A percentile compares a stretch with the other conserved stretches of the same genome.
Conservation (phyloP, 2,888 invertebrate genomes). For the Thera britannica region DNA sequence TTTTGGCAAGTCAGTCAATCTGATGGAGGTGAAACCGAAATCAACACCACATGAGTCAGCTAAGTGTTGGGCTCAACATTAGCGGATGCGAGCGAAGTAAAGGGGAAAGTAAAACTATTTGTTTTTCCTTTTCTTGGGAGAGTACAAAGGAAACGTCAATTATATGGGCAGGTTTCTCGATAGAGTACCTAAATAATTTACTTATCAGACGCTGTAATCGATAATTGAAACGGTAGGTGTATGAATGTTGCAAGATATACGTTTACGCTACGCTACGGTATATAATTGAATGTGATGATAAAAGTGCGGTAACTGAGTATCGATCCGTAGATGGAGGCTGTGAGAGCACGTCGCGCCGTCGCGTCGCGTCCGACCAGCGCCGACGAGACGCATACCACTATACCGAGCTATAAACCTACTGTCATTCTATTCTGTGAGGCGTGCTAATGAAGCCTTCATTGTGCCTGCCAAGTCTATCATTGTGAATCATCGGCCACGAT, state of each 20-base stretch:
- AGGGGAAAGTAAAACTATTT: slow-evolving; percentile 83
- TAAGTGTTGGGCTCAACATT: slow-evolving; percentile 73
- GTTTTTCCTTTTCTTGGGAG: slow-evolving; percentile 71
- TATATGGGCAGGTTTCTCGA: slow-evolving; percentile 14
- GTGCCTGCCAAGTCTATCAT: slow-evolving; percentile 24
- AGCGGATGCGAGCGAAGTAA: slow-evolving; percentile 74
- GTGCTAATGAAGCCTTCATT: slow-evolving; percentile 51
- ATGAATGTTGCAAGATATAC: slow-evolving; percentile 33
- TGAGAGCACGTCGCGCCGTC: slow-evolving; percentile 49
- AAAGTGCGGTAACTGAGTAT: slow-evolving; percentile 63
- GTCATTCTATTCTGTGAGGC: slow-evolving; percentile 23
- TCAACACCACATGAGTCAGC: slow-evolving; percentile 76
- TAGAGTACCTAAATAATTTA: slow-evolving; percentile 29
- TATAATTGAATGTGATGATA: slow-evolving; percentile 57
- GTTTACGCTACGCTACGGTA: slow-evolving; percentile 53
- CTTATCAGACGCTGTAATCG: slow-evolving; percentile 30
- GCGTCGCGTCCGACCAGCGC: slow-evolving; percentile 19
- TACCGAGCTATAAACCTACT: neutral
- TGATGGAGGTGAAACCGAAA: slow-evolving; percentile 79
- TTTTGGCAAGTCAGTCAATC: slow-evolving; percentile 64
- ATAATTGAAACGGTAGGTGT: slow-evolving; percentile 33
- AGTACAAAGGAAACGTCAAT: slow-evolving; percentile 58
- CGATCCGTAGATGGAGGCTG: slow-evolving; percentile 59
- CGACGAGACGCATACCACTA: slow-evolving; percentile 15
- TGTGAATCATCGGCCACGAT: slow-evolving; percentile 69